Conservation (phyloP, 2,797 vertebrate genomes). For the Cichlasoma orientale region DNA sequence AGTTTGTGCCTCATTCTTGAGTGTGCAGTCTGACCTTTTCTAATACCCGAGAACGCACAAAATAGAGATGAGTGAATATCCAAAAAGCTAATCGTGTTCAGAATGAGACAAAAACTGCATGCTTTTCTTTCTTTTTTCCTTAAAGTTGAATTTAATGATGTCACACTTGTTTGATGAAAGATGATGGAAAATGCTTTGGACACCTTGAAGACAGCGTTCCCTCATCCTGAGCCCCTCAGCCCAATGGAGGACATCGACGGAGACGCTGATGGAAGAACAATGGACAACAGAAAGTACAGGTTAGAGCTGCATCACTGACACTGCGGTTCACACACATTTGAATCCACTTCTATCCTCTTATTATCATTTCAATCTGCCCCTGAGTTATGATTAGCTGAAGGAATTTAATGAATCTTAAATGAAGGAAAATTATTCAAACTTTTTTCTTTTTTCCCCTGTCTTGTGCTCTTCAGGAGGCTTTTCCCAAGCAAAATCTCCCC, state of each 20-base stretch:
- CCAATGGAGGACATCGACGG: constrained; percentile 90
- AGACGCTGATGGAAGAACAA: constrained; percentile 82
- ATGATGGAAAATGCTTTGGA: constrained; percentile 94
- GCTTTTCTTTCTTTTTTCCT: neutral
- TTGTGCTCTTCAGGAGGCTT: constrained; percentile 80
- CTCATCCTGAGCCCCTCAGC: constrained; percentile 89
- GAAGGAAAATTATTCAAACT: too few relatives aligned
- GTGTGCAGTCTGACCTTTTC: neutral
- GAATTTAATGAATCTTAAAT: neutral
- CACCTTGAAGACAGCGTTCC: constrained; percentile 94
- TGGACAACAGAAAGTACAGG: constrained; percentile 86
- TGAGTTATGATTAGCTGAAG: neutral
- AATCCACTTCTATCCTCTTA: neutral
- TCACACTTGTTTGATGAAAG: constrained; percentile 67
- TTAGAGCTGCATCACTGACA: constrained; percentile 1
- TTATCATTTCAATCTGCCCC: neutral
- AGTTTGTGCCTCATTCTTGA: neutral
- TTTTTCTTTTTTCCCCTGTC: neutral
- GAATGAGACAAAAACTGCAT: neutral
- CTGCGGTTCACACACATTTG: neutral
- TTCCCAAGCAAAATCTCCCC: constrained; percentile 91
- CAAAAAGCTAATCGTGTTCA: neutral
- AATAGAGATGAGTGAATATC: neutral
- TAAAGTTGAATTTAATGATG: neutral
- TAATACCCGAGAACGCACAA: neutral